These are phyloP conservation scores for Artibeus jamaicensis DNA, from an alignment of 2,797 vertebrate genomes.

Conservation along the genomic window DNA sequence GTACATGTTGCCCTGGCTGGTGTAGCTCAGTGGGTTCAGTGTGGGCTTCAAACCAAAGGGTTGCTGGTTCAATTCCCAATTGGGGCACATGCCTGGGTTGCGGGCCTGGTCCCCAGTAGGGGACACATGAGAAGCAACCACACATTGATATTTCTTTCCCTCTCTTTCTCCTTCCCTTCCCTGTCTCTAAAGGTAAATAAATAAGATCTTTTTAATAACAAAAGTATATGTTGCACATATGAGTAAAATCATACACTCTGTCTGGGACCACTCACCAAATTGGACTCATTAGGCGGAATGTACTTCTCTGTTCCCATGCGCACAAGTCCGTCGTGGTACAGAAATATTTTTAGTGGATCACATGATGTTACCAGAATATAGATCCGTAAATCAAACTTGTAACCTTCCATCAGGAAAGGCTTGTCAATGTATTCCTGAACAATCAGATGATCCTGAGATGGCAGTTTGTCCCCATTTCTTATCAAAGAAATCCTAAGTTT, in stretches of 20 bases:
- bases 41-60: too few relatives aligned
- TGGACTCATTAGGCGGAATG: constrained; percentile 94
- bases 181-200: too few relatives aligned
- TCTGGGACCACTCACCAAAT: constrained; percentile 90
- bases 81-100: too few relatives aligned
- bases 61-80: too few relatives aligned
- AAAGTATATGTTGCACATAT: background rate
- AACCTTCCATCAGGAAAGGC: constrained; percentile 98
- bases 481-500: constrained; percentile 94
- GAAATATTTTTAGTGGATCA: constrained; percentile 96
- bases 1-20: background rate
- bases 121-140: too few relatives aligned
- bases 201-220: too few relatives aligned
- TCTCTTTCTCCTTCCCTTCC: too few relatives aligned
- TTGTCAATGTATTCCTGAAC: constrained; percentile 99
- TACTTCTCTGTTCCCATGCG: constrained; percentile 99
- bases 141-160: too few relatives aligned
- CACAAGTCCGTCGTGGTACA: constrained; percentile 98
- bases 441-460: constrained; percentile 97
- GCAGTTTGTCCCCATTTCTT: constrained; percentile 97
- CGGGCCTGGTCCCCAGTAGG: too few relatives aligned
- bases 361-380: constrained; percentile 98
- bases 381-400: constrained; percentile 98
- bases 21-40: too few relatives aligned
- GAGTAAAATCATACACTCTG: background rate